Conservation (phyloP, 2,888 invertebrate species). For the Rosalia funebris region DNA sequence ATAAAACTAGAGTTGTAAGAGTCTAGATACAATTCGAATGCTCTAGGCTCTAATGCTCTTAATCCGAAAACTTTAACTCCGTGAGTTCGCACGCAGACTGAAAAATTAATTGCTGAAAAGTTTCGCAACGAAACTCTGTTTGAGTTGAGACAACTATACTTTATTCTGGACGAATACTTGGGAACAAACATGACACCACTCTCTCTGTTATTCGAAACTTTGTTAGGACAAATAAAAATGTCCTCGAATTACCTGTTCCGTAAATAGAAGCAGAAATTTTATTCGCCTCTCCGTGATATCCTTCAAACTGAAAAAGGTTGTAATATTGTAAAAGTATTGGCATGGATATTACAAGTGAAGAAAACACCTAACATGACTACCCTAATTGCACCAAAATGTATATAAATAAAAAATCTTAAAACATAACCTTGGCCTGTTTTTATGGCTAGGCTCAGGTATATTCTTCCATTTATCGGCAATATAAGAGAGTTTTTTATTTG, state of each 20-base stretch:
- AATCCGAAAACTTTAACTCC: conserved; percentile 42
- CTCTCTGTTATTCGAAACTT: conserved; percentile 20
- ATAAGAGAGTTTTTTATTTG: too few species aligned
- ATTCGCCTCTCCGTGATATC: neutral
- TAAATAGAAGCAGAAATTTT: neutral
- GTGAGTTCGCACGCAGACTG: conserved; percentile 38
- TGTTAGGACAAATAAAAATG: conserved; percentile 14
- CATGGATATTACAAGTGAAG: too few species aligned
- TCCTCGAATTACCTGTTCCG: neutral
- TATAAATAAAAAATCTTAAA: too few species aligned
- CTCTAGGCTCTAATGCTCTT: conserved; percentile 41
- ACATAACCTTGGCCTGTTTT: too few species aligned
- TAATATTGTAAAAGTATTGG: too few species aligned
- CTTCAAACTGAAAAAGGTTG: too few species aligned
- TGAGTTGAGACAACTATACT: conserved; percentile 31
- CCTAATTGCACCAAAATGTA: too few species aligned
- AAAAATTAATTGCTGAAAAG: conserved; percentile 46
- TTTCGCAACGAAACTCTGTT: conserved; percentile 35
- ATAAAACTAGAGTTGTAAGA: conserved; percentile 22
- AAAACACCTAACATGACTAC: too few species aligned
- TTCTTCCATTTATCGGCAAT: too few species aligned
- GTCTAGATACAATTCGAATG: conserved; percentile 39
- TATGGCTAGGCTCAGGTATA: too few species aligned
- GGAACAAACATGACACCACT: conserved; percentile 25
- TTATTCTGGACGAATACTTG: conserved; percentile 19